Base-by-base conservation (phyloP, 2,113 vertebrate genomes). In the Ia io region DNA sequence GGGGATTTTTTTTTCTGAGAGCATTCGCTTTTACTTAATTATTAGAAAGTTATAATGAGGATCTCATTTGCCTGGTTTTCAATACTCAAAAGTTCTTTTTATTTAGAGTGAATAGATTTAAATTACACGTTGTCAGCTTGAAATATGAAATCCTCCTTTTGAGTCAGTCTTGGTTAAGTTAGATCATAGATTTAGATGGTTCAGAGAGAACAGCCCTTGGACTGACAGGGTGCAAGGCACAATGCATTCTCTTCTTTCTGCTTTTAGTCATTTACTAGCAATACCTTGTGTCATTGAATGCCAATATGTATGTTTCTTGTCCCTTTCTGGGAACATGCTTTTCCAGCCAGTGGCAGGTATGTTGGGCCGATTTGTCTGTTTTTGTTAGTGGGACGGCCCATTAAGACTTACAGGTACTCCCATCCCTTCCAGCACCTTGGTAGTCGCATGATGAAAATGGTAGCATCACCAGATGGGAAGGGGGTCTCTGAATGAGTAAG, bases 11-110 rank as follows among this genome's bases (percentile, higher is more conserved):
- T 77, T 88, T 91, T 93, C 91, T 91, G 91, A 91, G 42, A 95
- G 44, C 87, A 59, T 84, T 91, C 51, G 35, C 65, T 63, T 97
- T 88, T 91, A 91, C 83, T 95, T 97, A 95, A 97, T 96, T 94
- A 91, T 93, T 92, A 93, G 96, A 69, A 87, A 70, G 84, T 93
- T 91, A 82, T 96, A 96, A 93, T 95, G 87, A 97, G 93, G 79
- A 84, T 87, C 77, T 92, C 89, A 94, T 94, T 95, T 95, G 80
- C 65, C 90, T 84, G 7, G 16, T 84, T 97, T 93, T 73, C 16
- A 61, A 83, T 93, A 88, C 61, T 67, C 65, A 80, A 86, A 65
- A 88, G 70, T 93, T 92, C 35, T 89, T 95, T 95, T 83, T 87
- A 74, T 76, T 89, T 95, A 95, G 51, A 80, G 25, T 35, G 70